phyloP scores from a whole-genome alignment of 1,140 invertebrate genomes.

The Brachionus rubens region DNA sequence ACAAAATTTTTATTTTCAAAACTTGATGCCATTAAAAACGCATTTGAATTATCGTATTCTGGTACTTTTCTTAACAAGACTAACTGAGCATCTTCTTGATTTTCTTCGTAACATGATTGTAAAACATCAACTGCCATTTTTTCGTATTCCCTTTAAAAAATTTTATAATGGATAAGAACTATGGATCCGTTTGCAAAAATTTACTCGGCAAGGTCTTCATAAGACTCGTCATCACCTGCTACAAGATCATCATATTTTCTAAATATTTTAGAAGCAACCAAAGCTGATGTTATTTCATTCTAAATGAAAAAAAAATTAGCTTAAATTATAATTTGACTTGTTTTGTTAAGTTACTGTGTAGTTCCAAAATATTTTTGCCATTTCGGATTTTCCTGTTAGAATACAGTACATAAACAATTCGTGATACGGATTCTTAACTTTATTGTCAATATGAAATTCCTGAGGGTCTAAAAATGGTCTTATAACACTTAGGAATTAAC shows the following conservation, averaged over 20 bases:
- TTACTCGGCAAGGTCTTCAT: not conserved
- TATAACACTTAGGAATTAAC: not conserved
- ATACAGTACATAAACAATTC: slow-evolving; percentile 23
- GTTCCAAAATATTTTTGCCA: slow-evolving; percentile 39
- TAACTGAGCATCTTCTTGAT: slow-evolving; percentile 9
- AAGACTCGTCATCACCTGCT: not conserved
- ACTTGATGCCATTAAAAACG: not conserved
- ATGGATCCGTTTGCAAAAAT: not conserved
- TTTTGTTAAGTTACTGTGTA: not conserved
- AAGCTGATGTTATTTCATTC: slow-evolving; percentile 39
- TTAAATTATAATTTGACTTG: not conserved
- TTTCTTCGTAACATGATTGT: not conserved
- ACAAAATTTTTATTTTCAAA: slow-evolving; percentile 32
- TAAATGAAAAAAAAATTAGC: not conserved
- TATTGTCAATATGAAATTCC: not conserved
- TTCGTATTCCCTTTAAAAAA: slow-evolving; percentile 17
- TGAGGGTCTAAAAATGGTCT: not conserved
- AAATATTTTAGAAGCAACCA: slow-evolving; percentile 37
- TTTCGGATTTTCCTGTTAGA: slow-evolving; percentile 23
- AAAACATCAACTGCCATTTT: slow-evolving; percentile 18
- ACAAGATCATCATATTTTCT: not conserved
- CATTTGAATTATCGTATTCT: slow-evolving; percentile 13
- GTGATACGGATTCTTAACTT: not conserved
- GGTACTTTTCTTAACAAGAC: slow-evolving; percentile 11
- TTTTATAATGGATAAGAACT: too few relatives aligned